Conservation (phyloP, 2,888 invertebrate species). For the Clepsis dumicolana region DNA sequence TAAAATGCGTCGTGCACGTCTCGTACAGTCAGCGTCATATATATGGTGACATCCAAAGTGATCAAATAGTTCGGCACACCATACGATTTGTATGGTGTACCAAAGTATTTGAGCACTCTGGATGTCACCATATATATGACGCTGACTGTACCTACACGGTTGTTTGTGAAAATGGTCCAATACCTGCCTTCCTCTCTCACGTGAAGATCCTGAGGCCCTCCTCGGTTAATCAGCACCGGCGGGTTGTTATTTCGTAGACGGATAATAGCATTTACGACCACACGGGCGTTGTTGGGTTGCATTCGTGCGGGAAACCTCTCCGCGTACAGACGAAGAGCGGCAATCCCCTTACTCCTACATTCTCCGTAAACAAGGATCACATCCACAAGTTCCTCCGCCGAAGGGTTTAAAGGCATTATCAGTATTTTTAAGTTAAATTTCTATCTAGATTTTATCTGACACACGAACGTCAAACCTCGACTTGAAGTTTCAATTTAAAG, state of each 20-base stretch:
- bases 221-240: conserved; percentile 8
- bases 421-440: conserved; percentile 1
- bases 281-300: conserved; percentile 8
- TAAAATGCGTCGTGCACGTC: conserved; percentile 24
- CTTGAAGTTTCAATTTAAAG: no score
- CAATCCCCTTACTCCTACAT: conserved; percentile 19
- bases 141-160: no score
- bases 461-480: no score
- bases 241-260: conserved; percentile 22
- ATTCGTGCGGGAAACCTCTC: conserved; percentile 17
- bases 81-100: no score
- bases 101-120: no score
- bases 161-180: conserved; percentile 19
- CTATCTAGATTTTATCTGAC: neutral
- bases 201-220: neutral
- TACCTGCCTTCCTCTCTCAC: conserved; percentile 19
- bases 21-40: no score
- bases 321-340: conserved; percentile 17
- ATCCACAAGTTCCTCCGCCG: conserved; percentile 17
- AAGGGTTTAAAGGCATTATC: conserved; percentile 18
- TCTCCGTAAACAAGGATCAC: neutral
- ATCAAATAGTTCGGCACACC: no score
- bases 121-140: no score
- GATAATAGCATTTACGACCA: conserved; percentile 10
- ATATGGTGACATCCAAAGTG: no score